Evolutionary conservation across 2,888 invertebrate genomes (phyloP), one percentile per base, ranked within the genome.

Genomic region (Noctua fimbriata): DNA sequence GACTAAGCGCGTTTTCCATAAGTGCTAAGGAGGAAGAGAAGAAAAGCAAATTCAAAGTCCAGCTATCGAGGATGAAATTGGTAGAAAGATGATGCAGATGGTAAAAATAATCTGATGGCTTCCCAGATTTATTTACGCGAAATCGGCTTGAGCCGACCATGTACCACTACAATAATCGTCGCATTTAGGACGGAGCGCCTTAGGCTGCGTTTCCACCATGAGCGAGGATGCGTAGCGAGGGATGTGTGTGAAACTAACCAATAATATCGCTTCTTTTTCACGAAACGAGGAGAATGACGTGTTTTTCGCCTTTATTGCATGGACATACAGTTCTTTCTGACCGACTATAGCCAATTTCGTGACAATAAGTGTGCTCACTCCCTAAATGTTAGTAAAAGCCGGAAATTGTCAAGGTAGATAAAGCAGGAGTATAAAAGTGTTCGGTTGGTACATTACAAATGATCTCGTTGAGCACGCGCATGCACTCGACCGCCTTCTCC

Each of bases 401-500:
- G 4, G 6, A 36, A n/a, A 16, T 47, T 6, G 3, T 14, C 6
- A 28, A 75, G 24, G n/a, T 36, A 36, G 32, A 60, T n/a, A 0
- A 86, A 71, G 49, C 36, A 52, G 18, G 36, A 52, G 9, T 67
- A 76, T 47, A 85, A 10, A 67, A 41, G 67, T 73, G 52, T 78
- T 81, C 71, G 89, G 85, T 91, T 90, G 94, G 93, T 94, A 94
- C 93, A 93, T 97, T 97, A 98, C 99, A 99, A 92, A 99, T 99
- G 92, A 99, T 99, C 97, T 99, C 99, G 97, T 99, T 99, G 80
- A 99, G 97, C 88, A 99, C 97, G 78, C 99, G 97, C 93, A 99
- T 99, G 96, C 99, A 99, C 94, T 99, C 99, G 92, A 99, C 98
- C 32, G 99, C 99, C 94, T 99, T 99, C 97, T 99, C 99, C 95